phyloP scores from a whole-genome alignment of 2,797 vertebrate genomes.

The Linurgus olivaceus region DNA sequence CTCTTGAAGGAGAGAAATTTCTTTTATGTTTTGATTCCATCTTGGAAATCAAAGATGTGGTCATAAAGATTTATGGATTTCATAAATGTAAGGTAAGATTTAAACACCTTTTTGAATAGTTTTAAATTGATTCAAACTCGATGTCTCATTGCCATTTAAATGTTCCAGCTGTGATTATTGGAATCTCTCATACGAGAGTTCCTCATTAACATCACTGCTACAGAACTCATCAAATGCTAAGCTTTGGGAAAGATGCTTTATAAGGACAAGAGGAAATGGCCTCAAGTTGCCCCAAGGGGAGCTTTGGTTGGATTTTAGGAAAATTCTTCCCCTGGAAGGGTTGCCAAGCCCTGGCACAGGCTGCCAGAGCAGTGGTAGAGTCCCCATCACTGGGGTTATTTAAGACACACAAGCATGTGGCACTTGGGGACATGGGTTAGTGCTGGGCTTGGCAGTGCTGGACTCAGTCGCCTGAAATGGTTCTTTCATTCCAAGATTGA shows the following conservation, averaged over 20 bases:
- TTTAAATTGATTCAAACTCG: not conserved
- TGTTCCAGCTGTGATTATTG: not conserved
- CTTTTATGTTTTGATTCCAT: constrained; percentile 86
- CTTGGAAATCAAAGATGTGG: constrained; percentile 83
- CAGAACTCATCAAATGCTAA: not conserved
- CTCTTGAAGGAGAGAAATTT: constrained; percentile 81
- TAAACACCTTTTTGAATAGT: not conserved
- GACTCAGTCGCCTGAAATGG: not conserved
- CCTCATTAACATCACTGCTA: not conserved
- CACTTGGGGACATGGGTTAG: too few species aligned
- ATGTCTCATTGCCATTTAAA: not conserved
- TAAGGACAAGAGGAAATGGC: not conserved
- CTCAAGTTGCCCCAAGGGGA: not conserved
- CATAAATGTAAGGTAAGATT: constrained; percentile 84
- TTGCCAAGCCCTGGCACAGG: not conserved
- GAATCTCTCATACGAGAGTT: not conserved
- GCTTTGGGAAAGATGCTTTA: not conserved
- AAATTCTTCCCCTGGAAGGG: not conserved
- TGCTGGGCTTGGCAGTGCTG: not conserved
- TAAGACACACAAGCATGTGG: accelerated
- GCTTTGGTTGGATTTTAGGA: not conserved
- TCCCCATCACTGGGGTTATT: not conserved
- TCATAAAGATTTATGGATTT: constrained; percentile 79
- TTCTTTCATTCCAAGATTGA: not conserved
- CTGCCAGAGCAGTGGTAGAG: not conserved